phyloP scores from a whole-genome alignment of 2,888 invertebrate species.

The Clitarchus hookeri region DNA sequence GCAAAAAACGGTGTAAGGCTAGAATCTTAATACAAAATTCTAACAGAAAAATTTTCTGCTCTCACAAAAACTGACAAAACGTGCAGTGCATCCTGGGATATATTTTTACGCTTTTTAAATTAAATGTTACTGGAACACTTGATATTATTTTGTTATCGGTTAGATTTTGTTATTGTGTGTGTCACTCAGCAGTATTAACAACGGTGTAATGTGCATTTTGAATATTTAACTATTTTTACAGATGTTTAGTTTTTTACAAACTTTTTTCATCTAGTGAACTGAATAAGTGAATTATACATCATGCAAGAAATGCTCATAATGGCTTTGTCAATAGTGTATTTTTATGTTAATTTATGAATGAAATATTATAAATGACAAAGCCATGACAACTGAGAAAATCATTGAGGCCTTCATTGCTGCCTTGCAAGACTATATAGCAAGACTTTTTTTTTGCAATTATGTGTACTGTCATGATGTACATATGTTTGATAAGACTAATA shows the following conservation, averaged over 20 bases:
- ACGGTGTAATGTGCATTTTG: background rate
- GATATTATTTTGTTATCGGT: background rate
- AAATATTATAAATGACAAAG: background rate
- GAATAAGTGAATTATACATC: background rate
- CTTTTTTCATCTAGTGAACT: background rate
- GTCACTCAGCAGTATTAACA: background rate
- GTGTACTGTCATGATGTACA: too few species aligned
- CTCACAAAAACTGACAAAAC: too few species aligned
- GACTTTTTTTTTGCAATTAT: too few species aligned
- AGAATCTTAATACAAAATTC: too few species aligned
- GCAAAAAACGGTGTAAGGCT: too few species aligned
- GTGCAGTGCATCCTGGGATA: too few species aligned
- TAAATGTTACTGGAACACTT: background rate
- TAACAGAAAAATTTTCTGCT: too few species aligned
- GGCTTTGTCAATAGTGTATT: background rate
- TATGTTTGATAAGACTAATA: too few species aligned
- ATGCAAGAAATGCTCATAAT: background rate
- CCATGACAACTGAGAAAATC: background rate
- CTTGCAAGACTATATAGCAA: background rate
- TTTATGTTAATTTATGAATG: background rate
- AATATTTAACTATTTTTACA: slow-evolving; percentile 7
- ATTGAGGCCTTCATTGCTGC: background rate
- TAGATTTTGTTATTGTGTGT: background rate
- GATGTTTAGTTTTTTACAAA: background rate
- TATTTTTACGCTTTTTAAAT: background rate